These are phyloP conservation scores for Mesoclemmys tuberculata DNA, from an alignment of 2,113 vertebrate genomes.

Conservation along the genomic window DNA sequence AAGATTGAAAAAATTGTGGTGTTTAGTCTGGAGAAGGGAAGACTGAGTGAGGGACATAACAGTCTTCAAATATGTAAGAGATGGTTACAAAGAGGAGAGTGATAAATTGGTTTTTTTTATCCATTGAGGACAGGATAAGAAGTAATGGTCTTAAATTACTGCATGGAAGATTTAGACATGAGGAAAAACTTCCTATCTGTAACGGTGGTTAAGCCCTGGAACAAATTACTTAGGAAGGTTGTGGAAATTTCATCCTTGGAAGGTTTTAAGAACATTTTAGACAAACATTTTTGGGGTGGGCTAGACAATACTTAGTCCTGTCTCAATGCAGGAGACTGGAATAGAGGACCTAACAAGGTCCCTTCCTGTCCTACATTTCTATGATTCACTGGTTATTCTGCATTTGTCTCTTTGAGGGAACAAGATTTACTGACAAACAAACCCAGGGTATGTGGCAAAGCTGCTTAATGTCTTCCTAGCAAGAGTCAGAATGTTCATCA, in stretches of 20 bases:
- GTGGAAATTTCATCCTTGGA: background rate
- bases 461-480: background rate
- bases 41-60: background rate
- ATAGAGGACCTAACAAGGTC: background rate
- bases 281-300: background rate
- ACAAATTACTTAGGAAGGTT: background rate
- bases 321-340: background rate
- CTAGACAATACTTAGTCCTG: background rate
- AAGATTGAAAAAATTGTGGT: background rate
- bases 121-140: background rate
- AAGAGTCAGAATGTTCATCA: background rate
- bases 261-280: background rate
- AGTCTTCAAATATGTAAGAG: background rate
- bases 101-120: background rate
- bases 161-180: background rate
- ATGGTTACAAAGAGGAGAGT: background rate
- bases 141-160: background rate
- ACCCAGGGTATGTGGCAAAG: background rate
- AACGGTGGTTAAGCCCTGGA: background rate
- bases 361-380: background rate
- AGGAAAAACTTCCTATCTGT: background rate
- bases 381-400: background rate
- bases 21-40: background rate
- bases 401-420: conserved; percentile 4
- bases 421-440: conserved; percentile 17